Conservation (phyloP, 1,140 invertebrate species). For the Plectus sambesii region DNA sequence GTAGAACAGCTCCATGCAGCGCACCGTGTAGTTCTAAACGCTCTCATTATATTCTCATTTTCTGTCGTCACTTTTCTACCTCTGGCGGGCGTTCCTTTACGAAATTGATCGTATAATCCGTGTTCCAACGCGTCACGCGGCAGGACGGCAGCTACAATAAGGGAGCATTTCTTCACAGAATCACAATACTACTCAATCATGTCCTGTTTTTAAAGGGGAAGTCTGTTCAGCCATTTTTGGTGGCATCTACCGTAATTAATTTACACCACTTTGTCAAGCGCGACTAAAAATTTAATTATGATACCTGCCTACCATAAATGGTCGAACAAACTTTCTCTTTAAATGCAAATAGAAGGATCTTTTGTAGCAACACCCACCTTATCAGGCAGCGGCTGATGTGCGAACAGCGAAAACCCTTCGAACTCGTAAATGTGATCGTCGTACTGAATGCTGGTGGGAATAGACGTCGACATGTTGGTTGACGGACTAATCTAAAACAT, state of each 20-base stretch:
- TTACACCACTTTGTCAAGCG: no score
- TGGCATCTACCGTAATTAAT: no score
- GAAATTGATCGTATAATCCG: conserved; percentile 86
- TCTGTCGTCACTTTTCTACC: conserved; percentile 24
- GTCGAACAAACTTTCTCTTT: no score
- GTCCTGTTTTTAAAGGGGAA: no score
- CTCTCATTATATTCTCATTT: conserved; percentile 9
- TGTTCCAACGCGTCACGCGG: conserved; percentile 65
- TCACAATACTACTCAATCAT: no score
- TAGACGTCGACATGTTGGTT: no score
- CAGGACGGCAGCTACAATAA: conserved; percentile 16
- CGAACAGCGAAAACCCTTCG: conserved; percentile 93
- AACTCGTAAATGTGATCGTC: conserved; percentile 58
- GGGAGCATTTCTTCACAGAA: conserved; percentile 34
- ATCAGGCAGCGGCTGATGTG: conserved; percentile 68
- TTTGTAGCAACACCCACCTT: conserved; percentile 32
- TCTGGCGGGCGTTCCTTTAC: conserved; percentile 78
- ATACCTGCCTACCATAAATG: no score
- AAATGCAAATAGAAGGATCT: no score
- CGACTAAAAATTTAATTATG: no score
- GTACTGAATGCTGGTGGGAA: conserved; percentile 14
- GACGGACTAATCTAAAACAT: no score
- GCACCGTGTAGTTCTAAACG: conserved; percentile 70
- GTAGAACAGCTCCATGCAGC: conserved; percentile 76
- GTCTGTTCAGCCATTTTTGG: no score